A percentile compares a stretch with the other conserved stretches of the same genome.
Evolutionary conservation across 2,113 vertebrate genomes (phyloP).

Genomic region (Arizona elegans): DNA sequence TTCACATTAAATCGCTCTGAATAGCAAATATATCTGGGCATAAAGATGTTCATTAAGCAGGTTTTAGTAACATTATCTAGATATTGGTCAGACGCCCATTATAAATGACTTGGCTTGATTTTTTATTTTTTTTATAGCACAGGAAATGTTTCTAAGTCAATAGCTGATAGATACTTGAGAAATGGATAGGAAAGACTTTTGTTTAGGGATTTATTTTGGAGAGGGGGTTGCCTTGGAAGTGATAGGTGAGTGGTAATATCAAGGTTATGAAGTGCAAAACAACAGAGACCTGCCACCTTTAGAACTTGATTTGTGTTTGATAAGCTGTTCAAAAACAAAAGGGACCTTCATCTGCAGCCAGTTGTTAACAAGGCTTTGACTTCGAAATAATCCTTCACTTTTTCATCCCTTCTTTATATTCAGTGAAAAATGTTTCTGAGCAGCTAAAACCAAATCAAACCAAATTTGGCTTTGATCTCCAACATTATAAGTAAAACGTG

Average conservation of each 20-base stretch:
- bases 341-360: neutral
- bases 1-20: neutral
- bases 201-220: neutral
- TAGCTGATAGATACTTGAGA: slow-evolving; percentile 2
- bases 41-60: neutral
- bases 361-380: neutral
- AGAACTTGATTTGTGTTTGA: slow-evolving; percentile 17
- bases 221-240: neutral
- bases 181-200: neutral
- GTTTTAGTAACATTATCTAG: neutral
- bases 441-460: neutral
- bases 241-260: slow-evolving; percentile 1
- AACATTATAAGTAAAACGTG: neutral
- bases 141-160: neutral
- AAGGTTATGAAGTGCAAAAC: slow-evolving; percentile 16
- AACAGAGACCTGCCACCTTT: neutral
- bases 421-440: neutral
- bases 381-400: neutral
- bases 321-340: slow-evolving; percentile 18
- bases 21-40: neutral
- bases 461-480: neutral
- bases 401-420: neutral
- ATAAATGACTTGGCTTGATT: neutral
- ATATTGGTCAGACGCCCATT: neutral
- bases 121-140: neutral